phyloP scores from a whole-genome alignment of 2,888 invertebrate species.

The Idaea straminata region DNA sequence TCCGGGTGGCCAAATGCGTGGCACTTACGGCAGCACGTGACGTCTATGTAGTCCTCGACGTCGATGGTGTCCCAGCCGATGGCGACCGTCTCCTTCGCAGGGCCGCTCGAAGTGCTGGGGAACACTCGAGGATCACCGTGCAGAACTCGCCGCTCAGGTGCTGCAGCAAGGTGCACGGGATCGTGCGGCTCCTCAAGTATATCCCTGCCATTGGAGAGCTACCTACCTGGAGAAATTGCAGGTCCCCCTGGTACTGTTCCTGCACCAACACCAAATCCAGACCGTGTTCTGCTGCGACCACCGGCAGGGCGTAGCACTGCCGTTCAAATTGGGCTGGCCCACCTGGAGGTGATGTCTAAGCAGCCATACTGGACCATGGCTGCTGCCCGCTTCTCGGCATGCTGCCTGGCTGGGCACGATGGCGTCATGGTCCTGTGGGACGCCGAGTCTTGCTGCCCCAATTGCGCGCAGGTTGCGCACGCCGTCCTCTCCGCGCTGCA shows the following conservation, averaged over 20 bases:
- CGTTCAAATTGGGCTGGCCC: constrained; percentile 31
- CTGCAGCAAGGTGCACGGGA: constrained; percentile 16
- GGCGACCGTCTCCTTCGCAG: neutral
- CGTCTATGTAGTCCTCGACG: constrained; percentile 8
- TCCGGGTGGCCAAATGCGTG: constrained; percentile 35
- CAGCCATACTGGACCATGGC: constrained; percentile 16
- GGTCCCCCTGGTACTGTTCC: constrained; percentile 26
- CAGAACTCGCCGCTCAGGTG: constrained; percentile 25
- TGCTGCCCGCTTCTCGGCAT: constrained; percentile 20
- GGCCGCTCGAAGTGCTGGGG: neutral
- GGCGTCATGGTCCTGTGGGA: constrained; percentile 19
- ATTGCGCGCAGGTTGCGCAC: constrained; percentile 33
- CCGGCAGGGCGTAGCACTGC: constrained; percentile 23
- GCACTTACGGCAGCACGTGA: constrained; percentile 33
- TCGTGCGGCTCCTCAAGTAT: neutral
- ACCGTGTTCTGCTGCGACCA: constrained; percentile 11
- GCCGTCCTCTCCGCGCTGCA: constrained; percentile 8
- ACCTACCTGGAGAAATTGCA: constrained; percentile 8
- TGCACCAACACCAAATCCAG: constrained; percentile 31
- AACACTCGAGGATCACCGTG: constrained; percentile 20
- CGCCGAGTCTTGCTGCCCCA: neutral
- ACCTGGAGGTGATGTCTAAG: too few species aligned
- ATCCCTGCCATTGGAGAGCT: constrained; percentile 24
- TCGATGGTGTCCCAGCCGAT: constrained; percentile 11
- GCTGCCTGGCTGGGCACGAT: constrained; percentile 21